Evolutionary conservation across 2,888 invertebrate species (phyloP), one percentile per base, ranked within the genome.

Genomic region (Pheosia tremula): DNA sequence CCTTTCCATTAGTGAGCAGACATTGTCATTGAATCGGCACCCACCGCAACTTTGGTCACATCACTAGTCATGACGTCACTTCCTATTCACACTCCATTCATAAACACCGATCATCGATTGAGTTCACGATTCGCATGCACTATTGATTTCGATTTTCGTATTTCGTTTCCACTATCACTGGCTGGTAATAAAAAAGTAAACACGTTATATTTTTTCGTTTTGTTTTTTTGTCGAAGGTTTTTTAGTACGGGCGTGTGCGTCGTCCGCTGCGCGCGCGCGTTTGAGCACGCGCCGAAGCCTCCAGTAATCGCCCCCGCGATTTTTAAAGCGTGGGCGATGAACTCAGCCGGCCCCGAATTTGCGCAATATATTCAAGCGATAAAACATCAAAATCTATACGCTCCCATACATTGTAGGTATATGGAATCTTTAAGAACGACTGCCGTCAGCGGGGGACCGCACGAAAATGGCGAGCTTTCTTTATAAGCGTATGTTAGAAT

Each of bases 401-500:
- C 24, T 24, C 63, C 56, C 47, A 63, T 62, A 61, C 24, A 62
- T 62, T 60, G 8, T 24, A 24, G 24, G 24, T 24, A 49, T 58
- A 45, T 8, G 49, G 36, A 41, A 53, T 59, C 71, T 69, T 70
- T 49, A 59, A 59, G 57, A 11, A 47, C 47, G 86, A 89, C 91
- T 88, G 84, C 60, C 87, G 82, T 82, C 91, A 87, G 89, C 91
- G 85, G 90, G 89, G 87, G 85, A 86, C 82, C 87, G 85, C 77
- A 84, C 87, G 82, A 90, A 91, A 93, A 92, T 93, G 92, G 92
- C 91, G 73, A 87, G 82, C 88, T 91, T 89, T 90, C 91, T 91
- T 90, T 91, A 91, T 90, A 91, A 86, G 92, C 80, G 86, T 88
- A 91, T 89, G 91, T 93, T 93, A 93, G 93, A 93, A 93, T 93